Base-by-base conservation (phyloP, 2,113 vertebrate species). In the Laticauda laticaudata region DNA sequence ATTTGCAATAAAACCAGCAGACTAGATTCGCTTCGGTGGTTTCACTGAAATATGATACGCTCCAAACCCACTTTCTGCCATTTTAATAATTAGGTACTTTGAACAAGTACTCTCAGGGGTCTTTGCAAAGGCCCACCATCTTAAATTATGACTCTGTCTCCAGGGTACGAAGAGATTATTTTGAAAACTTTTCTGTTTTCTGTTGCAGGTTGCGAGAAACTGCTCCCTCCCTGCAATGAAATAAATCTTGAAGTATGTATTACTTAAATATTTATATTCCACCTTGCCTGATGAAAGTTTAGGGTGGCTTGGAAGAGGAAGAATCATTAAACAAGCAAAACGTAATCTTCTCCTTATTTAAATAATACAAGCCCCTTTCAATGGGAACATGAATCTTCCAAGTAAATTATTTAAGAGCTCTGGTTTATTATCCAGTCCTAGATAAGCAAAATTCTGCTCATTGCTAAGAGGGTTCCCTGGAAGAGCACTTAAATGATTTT, bases 151-250 rank as follows among this genome's bases (percentile, higher is more conserved):
- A 51, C 56, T 48, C 56, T 48, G 61, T 24, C n/a, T 4, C 11
- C 5, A 15, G 23, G 39, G 18, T 39, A 11, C 0, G 0, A 59
- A 20, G 43, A 59, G 5, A 23, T 14, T 54, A 26, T 86, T 39
- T 48, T 0, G 53, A 45, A 20, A 75, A 57, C 59, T n/a, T 21
- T 39, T 20, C 6, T 3, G 8, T 26, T 51, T 24, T 7, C 53
- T 14, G 12, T 53, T 90, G n/a, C 8, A 57, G 2, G 18, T 39
- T 18, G 1, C 8, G 69, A 75, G n/a, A 20, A 3, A 39, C n/a
- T 15, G 6, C n/a, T 34, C 15, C 5, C n/a, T n/a, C n/a, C n/a
- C 34, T 6, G 18, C 34, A 1, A 3, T 14, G 24, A 39, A 15
- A 64, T 11, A 39, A 39, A 75, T 20, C 59, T 14, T 26, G 51